Conservation (phyloP, 2,797 vertebrate genomes). For the Coranthus polyacanthus region DNA sequence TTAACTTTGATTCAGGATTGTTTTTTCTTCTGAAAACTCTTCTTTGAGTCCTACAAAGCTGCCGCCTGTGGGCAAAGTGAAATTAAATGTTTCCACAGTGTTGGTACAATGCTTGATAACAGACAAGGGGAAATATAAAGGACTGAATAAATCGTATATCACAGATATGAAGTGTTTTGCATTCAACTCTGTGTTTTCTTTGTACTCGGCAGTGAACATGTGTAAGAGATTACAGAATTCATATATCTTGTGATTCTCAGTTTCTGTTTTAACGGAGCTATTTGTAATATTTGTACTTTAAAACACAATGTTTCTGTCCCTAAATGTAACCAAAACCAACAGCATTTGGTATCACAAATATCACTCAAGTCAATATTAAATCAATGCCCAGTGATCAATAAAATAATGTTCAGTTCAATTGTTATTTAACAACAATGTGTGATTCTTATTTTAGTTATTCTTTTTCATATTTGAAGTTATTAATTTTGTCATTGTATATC, state of each 20-base stretch:
- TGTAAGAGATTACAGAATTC: neutral
- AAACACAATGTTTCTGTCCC: no score
- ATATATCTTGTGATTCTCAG: neutral
- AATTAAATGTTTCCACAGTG: slow-evolving; percentile 47
- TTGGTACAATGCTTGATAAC: slow-evolving; percentile 14
- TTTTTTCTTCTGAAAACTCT: slow-evolving; percentile 31
- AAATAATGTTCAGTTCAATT: no score
- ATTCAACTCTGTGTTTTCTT: slow-evolving; percentile 14
- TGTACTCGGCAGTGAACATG: slow-evolving; percentile 10
- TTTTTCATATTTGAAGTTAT: no score
- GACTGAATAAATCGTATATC: slow-evolving; percentile 8
- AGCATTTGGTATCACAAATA: no score
- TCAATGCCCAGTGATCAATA: no score
- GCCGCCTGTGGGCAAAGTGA: slow-evolving; percentile 42
- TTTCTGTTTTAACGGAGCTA: no score
- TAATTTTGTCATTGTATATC: no score
- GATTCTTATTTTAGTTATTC: no score
- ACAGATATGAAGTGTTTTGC: slow-evolving; percentile 8
- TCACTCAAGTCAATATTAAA: no score
- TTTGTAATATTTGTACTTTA: no score
- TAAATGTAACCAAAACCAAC: no score
- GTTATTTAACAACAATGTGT: no score
- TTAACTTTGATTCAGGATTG: slow-evolving; percentile 41
- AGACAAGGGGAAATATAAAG: slow-evolving; percentile 7
- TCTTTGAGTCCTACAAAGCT: slow-evolving; percentile 17